Conservation (phyloP, 2,888 invertebrate species). For the Tetragnatha montana region DNA sequence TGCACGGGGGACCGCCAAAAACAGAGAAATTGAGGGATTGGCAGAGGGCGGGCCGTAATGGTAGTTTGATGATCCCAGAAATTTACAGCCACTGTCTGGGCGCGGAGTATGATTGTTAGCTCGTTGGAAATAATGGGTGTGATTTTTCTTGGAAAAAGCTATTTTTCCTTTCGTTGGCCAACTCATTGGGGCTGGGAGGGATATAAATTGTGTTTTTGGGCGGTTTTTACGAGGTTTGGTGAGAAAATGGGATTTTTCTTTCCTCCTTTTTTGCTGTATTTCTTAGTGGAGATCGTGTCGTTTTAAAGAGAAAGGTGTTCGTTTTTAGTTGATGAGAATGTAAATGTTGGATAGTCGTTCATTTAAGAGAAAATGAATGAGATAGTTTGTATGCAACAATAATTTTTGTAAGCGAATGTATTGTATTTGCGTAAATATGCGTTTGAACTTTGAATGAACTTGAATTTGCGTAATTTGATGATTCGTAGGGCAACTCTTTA, state of each 20-base stretch:
- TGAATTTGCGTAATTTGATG: too few species aligned
- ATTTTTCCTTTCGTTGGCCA: slow-evolving; percentile 16
- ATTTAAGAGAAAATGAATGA: too few species aligned
- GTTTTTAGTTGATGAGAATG: too few species aligned
- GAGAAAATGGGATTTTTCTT: neutral
- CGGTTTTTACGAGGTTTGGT: neutral
- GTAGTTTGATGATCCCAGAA: slow-evolving; percentile 55
- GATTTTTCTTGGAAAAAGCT: slow-evolving; percentile 25
- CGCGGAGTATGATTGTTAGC: slow-evolving; percentile 31
- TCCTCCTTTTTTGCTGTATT: neutral
- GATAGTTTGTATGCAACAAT: too few species aligned
- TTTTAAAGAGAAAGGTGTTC: neutral
- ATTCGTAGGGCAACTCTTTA: too few species aligned
- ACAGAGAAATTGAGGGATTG: neutral
- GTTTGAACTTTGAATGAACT: too few species aligned
- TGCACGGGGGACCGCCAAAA: neutral
- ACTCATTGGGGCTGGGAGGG: neutral
- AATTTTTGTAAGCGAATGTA: too few species aligned
- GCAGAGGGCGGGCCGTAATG: slow-evolving; percentile 29
- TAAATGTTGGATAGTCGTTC: too few species aligned
- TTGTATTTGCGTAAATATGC: too few species aligned
- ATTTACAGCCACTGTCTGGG: slow-evolving; percentile 45
- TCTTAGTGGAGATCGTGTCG: neutral
- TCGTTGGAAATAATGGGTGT: slow-evolving; percentile 45
- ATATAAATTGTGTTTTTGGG: neutral